Conservation (phyloP, 2,888 invertebrate genomes). For the Phragmatobia fuliginosa region DNA sequence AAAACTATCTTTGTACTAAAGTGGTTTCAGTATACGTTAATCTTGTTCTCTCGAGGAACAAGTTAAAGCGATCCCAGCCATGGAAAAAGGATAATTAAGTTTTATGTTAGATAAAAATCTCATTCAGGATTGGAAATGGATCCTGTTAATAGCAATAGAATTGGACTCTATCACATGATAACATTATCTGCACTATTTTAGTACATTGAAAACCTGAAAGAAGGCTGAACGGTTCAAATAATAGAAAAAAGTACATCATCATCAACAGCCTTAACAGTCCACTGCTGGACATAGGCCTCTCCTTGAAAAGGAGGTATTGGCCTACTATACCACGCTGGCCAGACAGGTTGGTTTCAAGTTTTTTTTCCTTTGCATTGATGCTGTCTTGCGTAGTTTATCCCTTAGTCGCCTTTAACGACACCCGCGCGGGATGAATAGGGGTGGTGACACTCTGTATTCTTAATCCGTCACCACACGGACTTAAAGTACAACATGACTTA, state of each 20-base stretch:
- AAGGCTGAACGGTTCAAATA: neutral
- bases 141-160: slow-evolving; percentile 17
- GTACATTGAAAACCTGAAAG: neutral
- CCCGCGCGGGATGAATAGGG: too few species aligned
- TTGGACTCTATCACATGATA: slow-evolving; percentile 4
- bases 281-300: too few species aligned
- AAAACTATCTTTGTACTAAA: slow-evolving; percentile 22
- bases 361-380: too few species aligned
- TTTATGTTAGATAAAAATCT: slow-evolving; percentile 25
- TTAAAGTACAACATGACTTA: neutral
- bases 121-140: slow-evolving; percentile 18
- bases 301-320: too few species aligned
- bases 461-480: too few species aligned
- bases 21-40: slow-evolving; percentile 21
- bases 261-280: too few species aligned
- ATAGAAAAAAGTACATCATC: too few species aligned
- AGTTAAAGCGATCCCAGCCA: slow-evolving; percentile 20
- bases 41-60: slow-evolving; percentile 20
- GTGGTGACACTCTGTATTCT: too few species aligned
- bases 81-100: slow-evolving; percentile 30
- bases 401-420: too few species aligned
- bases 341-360: too few species aligned
- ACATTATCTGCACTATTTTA: neutral
- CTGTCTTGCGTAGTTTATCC: too few species aligned
- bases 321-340: too few species aligned